Evolutionary conservation across 2,797 vertebrate species (phyloP).

Genomic region (Percopsis omiscomaycus): DNA sequence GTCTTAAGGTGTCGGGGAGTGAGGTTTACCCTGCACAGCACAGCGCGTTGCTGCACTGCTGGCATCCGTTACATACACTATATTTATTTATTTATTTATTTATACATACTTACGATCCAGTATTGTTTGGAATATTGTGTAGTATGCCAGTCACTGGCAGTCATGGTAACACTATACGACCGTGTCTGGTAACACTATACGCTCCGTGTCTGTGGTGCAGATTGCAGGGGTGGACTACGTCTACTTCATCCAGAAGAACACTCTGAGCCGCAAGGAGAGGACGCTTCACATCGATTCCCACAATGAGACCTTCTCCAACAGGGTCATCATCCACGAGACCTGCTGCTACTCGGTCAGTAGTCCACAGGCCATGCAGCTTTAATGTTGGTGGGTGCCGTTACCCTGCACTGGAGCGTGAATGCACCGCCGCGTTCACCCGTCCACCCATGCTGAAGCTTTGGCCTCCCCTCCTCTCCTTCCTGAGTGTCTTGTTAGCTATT

Average conservation of each 20-base stretch:
- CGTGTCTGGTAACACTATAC: not conserved
- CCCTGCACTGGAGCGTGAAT: no score
- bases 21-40: no score
- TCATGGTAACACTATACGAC: not conserved
- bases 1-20: no score
- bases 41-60: no score
- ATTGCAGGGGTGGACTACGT: constrained; percentile 97
- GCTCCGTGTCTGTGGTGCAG: constrained; percentile 64
- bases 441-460: constrained; percentile 20
- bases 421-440: not conserved
- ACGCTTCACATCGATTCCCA: constrained; percentile 95
- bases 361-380: not conserved
- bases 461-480: not conserved
- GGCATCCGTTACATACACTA: no score
- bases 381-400: no score
- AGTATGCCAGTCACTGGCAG: not conserved
- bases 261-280: constrained; percentile 88
- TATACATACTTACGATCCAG: no score
- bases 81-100: no score
- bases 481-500: constrained; percentile 4
- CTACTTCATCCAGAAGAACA: constrained; percentile 96
- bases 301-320: constrained; percentile 95
- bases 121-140: not conserved
- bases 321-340: constrained; percentile 91
- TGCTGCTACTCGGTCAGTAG: constrained; percentile 94